Conservation (phyloP, 2,797 vertebrate genomes). For the Dendrocincla tyrannina region DNA sequence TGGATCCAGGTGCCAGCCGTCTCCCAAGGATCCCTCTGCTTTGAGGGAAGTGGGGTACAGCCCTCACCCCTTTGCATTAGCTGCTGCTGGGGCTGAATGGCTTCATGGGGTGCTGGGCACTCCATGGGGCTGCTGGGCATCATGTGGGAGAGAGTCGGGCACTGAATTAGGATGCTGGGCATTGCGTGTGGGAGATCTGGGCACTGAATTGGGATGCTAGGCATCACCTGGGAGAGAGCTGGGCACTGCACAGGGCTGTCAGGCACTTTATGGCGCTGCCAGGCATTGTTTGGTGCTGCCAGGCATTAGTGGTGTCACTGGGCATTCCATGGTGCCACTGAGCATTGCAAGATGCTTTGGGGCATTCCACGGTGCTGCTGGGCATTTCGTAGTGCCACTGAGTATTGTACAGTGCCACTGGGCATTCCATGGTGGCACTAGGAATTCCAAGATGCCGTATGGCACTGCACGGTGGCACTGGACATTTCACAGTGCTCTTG, state of each 20-base stretch:
- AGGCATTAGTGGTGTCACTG: fast-evolving
- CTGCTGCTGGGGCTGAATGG: background rate
- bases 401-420: fast-evolving
- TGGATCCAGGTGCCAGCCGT: fast-evolving
- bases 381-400: fast-evolving
- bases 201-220: background rate
- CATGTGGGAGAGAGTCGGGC: fast-evolving
- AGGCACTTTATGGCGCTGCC: background rate
- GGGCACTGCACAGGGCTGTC: fast-evolving
- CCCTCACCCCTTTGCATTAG: background rate
- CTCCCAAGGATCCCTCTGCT: background rate
- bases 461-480: fast-evolving
- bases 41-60: background rate
- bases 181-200: fast-evolving
- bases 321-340: fast-evolving
- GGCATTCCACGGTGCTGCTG: fast-evolving
- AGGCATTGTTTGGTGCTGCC: fast-evolving
- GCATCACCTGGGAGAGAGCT: fast-evolving
- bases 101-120: background rate
- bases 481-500: fast-evolving
- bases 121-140: background rate
- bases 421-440: background rate
- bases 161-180: background rate
- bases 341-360: fast-evolving
- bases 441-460: background rate